These are phyloP conservation scores for Sigmodon hispidus DNA, from an alignment of 2,113 vertebrate genomes.

Conservation along the genomic window DNA sequence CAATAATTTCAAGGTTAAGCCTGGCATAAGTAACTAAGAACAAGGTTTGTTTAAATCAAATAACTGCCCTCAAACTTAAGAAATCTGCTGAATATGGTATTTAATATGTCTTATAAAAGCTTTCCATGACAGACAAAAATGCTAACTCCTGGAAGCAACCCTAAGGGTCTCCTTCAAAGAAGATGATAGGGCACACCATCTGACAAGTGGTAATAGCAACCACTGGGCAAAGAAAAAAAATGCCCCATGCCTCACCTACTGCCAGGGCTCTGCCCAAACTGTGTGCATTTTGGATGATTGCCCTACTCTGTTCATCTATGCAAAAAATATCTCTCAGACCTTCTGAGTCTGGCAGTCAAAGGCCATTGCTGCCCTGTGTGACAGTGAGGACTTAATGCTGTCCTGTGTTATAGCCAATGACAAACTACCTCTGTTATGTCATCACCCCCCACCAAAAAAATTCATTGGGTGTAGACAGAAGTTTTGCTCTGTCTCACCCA, in stretches of 20 bases:
- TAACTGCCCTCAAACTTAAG: not conserved
- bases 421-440: not conserved
- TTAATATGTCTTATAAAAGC: not conserved
- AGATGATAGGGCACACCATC: not conserved
- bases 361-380: not conserved
- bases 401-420: not conserved
- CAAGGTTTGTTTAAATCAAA: not conserved
- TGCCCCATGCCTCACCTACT: not conserved
- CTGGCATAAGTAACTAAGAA: not conserved
- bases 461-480: too few relatives aligned
- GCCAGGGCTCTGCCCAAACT: not conserved
- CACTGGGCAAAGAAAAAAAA: not conserved
- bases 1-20: not conserved
- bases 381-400: not conserved
- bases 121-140: not conserved
- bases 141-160: not conserved
- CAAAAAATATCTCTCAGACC: not conserved
- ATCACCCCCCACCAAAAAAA: not conserved
- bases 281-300: not conserved
- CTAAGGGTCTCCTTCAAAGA: not conserved
- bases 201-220: not conserved
- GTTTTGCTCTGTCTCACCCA: too few relatives aligned
- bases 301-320: not conserved
- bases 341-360: not conserved
- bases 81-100: not conserved